Evolutionary conservation across 2,797 vertebrate species (phyloP).

Genomic region (Propithecus deckenii): DNA sequence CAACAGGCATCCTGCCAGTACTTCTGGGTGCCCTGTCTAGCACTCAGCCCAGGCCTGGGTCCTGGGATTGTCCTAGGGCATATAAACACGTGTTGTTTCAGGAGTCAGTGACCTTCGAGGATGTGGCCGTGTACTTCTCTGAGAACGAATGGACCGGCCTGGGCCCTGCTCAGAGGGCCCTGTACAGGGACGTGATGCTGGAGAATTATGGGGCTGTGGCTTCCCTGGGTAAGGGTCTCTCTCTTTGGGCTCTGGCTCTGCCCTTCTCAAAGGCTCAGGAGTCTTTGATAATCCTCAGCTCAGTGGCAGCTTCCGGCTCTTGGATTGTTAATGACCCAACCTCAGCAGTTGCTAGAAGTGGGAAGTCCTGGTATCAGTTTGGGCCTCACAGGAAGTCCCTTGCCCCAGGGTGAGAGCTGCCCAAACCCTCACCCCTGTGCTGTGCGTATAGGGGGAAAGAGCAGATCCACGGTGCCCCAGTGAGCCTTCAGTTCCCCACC

Average conservation of each 20-base stretch:
- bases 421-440: neutral
- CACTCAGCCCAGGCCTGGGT: neutral
- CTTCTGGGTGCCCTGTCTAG: neutral
- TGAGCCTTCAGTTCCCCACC: neutral
- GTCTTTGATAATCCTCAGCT: neutral
- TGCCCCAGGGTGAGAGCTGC: neutral
- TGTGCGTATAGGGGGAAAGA: neutral
- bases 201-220: conserved; percentile 52
- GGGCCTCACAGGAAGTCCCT: neutral
- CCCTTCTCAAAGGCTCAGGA: neutral
- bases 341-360: neutral
- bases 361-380: neutral
- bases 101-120: conserved; percentile 45
- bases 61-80: neutral
- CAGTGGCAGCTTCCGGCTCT: neutral
- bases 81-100: conserved; percentile 46
- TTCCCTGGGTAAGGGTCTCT: conserved; percentile 48
- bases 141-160: conserved; percentile 17
- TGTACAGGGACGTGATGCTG: conserved; percentile 54
- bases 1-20: neutral
- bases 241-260: neutral
- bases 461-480: neutral
- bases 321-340: neutral
- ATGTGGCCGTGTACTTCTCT: conserved; percentile 51
- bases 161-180: conserved; percentile 8